Evolutionary conservation across 1,140 invertebrate species (phyloP).

Genomic region (Cardiocondyla obscurior): DNA sequence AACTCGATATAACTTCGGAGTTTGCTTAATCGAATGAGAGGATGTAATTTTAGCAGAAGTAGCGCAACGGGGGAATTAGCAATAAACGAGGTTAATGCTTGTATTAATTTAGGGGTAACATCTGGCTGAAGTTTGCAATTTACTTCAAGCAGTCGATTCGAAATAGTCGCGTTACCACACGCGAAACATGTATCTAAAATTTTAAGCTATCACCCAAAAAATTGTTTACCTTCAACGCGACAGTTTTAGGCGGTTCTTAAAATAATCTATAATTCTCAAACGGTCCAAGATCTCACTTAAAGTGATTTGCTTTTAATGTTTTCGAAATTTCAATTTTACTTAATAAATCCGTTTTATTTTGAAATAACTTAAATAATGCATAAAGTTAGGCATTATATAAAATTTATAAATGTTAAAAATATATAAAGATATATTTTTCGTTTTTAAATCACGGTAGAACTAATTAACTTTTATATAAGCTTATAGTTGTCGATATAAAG

Average conservation of each 20-base stretch:
- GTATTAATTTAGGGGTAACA: conserved; percentile 51
- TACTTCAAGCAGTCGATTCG: conserved; percentile 36
- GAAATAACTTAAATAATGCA: not conserved
- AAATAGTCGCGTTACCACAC: not conserved
- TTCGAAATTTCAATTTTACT: not conserved
- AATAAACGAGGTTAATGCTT: conserved; percentile 52
- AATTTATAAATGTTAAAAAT: not conserved
- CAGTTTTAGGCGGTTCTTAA: not conserved
- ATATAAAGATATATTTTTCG: not conserved
- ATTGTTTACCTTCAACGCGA: not conserved
- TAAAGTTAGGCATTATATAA: too few relatives aligned
- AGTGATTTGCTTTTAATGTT: not conserved
- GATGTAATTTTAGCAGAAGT: conserved; percentile 42
- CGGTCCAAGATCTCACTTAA: not conserved
- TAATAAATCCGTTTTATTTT: not conserved
- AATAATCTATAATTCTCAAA: not conserved
- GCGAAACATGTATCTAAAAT: not conserved
- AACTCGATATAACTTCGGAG: conserved; percentile 51
- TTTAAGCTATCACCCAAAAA: not conserved
- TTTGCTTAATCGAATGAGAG: conserved; percentile 58
- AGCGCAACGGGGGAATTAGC: conserved; percentile 40
- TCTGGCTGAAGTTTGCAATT: conserved; percentile 40
- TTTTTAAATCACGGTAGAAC: not conserved
- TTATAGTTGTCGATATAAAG: not conserved
- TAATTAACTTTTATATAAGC: not conserved